Evolutionary conservation across 2,113 vertebrate species (phyloP).

Genomic region (Beaufortia kweichowensis): DNA sequence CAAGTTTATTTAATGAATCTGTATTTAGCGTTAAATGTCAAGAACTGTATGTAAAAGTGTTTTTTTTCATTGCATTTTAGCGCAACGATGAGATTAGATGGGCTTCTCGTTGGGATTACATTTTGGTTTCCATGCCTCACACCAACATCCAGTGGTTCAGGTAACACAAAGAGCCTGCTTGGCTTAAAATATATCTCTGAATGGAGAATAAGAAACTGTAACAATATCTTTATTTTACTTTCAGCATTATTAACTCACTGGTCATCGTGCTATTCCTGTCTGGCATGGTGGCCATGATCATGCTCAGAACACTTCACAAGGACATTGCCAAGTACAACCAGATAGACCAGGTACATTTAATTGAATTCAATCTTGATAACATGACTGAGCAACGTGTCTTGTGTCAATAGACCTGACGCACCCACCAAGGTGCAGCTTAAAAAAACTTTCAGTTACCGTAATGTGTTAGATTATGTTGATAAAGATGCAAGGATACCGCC

Average conservation of each 20-base stretch:
- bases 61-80: conserved; percentile 66
- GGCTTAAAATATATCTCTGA: not conserved
- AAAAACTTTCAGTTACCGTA: not conserved
- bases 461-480: not conserved
- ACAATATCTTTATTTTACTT: conserved; percentile 43
- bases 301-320: conserved; percentile 96
- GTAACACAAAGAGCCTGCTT: conserved; percentile 63
- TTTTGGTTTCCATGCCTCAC: conserved; percentile 98
- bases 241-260: conserved; percentile 97
- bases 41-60: not conserved
- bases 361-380: not conserved
- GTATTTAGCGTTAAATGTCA: not conserved
- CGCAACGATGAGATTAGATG: conserved; percentile 86
- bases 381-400: not conserved
- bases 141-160: conserved; percentile 99
- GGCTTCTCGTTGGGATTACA: conserved; percentile 99
- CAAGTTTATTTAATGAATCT: conserved; percentile 59
- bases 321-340: conserved; percentile 99
- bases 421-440: not conserved
- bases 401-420: conserved; percentile 6
- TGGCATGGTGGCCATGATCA: conserved; percentile 99
- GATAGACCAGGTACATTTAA: conserved; percentile 81
- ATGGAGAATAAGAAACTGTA: not conserved
- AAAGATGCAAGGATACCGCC: no score
- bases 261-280: conserved; percentile 98